A percentile compares a stretch with the other conserved stretches of the same genome.
These are phyloP conservation scores for Leucophenga montana DNA, from an alignment of 2,888 invertebrate species.

Conservation along the genomic window DNA sequence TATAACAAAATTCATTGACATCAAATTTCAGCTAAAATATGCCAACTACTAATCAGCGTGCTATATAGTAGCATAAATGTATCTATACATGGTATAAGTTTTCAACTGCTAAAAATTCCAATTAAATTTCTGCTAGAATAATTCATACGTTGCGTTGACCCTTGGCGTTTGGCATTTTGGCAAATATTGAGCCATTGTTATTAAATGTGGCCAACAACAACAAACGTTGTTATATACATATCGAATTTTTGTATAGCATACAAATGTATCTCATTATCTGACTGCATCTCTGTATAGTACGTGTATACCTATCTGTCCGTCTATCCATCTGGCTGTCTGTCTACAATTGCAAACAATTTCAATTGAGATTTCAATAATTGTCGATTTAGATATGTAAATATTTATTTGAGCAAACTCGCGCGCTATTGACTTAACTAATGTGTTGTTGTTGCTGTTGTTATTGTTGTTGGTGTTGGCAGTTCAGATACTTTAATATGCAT, in stretches of 20 bases:
- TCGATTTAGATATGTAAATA: slow-evolving; percentile 69
- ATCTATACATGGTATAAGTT: too few species aligned
- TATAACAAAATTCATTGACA: too few species aligned
- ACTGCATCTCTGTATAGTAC: background rate
- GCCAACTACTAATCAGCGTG: too few species aligned
- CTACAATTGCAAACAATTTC: slow-evolving; percentile 55
- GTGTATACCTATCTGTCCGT: background rate
- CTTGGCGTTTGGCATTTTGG: too few species aligned
- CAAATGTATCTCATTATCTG: background rate
- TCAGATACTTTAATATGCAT: slow-evolving; percentile 18
- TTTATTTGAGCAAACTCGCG: slow-evolving; percentile 55
- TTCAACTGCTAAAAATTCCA: too few species aligned
- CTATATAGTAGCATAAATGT: too few species aligned
- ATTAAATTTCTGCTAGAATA: too few species aligned
- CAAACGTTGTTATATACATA: too few species aligned
- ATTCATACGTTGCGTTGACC: too few species aligned
- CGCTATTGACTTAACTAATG: slow-evolving; percentile 65
- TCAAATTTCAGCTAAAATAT: too few species aligned
- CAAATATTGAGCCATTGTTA: too few species aligned
- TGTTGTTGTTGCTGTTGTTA: slow-evolving; percentile 26
- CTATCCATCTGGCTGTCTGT: slow-evolving; percentile 25
- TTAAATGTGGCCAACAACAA: too few species aligned
- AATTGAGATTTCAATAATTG: slow-evolving; percentile 70
- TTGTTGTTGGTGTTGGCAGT: slow-evolving; percentile 25
- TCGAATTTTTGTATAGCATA: background rate